Percentiles rank a stretch among this genome's conserved stretches.
These are phyloP conservation scores for Takifugu bimaculatus DNA, from an alignment of 2,113 vertebrate genomes.

Conservation along the genomic window DNA sequence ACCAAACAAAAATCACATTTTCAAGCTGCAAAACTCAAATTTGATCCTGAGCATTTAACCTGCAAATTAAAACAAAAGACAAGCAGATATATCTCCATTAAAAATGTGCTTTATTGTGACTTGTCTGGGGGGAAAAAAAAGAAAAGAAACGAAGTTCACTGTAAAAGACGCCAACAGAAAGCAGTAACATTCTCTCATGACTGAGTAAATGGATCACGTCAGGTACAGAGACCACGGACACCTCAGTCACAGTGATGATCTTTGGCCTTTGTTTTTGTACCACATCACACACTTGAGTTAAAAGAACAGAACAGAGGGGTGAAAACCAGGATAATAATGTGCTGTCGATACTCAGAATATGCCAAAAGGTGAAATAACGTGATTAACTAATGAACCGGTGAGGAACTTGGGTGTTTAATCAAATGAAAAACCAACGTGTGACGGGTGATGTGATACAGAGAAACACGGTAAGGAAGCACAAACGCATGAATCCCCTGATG, in stretches of 20 bases:
- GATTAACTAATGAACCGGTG: conserved; percentile 51
- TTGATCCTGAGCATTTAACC: too few species aligned
- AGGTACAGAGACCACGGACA: conserved; percentile 13
- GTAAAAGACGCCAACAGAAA: conserved; percentile 39
- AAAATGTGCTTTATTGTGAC: conserved; percentile 78
- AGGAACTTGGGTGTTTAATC: conserved; percentile 60
- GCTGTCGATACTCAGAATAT: conserved; percentile 37
- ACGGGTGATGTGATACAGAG: conserved; percentile 41
- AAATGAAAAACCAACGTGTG: conserved; percentile 45
- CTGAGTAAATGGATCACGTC: conserved; percentile 3
- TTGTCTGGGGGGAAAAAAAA: conserved; percentile 49
- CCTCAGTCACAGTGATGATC: conserved; percentile 30
- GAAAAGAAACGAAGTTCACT: conserved; percentile 44
- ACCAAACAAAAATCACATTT: too few species aligned
- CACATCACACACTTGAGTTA: conserved; percentile 1
- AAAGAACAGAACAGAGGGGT: conserved; percentile 43
- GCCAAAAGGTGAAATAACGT: conserved; percentile 33
- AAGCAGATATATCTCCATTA: conserved; percentile 31
- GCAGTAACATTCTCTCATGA: conserved; percentile 29
- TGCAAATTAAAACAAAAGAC: conserved; percentile 25
- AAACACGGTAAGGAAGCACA: conserved; percentile 21
- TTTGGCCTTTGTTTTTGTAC: conserved; percentile 47
- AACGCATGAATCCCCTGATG: conserved; percentile 15
- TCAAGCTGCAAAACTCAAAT: too few species aligned
- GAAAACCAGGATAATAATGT: conserved; percentile 42